Evolutionary conservation across 2,113 vertebrate genomes (phyloP).

Genomic region (Prochilodus magdalenae): DNA sequence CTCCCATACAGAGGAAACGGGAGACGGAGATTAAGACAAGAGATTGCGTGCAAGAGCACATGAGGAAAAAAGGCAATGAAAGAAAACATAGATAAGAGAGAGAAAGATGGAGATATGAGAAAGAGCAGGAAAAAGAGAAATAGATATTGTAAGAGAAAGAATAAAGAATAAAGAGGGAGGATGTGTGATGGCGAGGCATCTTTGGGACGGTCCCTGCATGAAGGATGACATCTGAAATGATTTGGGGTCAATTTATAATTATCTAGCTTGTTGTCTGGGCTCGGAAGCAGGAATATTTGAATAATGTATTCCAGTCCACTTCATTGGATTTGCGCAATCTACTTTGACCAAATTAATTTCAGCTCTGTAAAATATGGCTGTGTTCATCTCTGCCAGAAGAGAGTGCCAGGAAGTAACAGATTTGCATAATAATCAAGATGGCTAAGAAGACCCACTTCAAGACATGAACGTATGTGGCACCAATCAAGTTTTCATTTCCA

Average conservation of each 20-base stretch:
- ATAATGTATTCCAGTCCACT: constrained; percentile 42
- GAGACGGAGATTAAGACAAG: too few species aligned
- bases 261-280: background rate
- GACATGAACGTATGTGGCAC: constrained; percentile 45
- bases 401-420: constrained; percentile 46
- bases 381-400: constrained; percentile 42
- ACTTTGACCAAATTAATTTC: constrained; percentile 54
- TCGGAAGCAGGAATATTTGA: constrained; percentile 30
- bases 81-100: too few species aligned
- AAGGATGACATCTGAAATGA: constrained; percentile 24
- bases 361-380: constrained; percentile 50
- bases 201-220: background rate
- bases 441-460: constrained; percentile 39
- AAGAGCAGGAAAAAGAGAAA: background rate
- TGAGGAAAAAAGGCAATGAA: too few species aligned
- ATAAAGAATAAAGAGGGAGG: too few species aligned
- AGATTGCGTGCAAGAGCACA: too few species aligned
- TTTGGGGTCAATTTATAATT: constrained; percentile 30
- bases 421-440: constrained; percentile 54
- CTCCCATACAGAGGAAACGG: too few species aligned
- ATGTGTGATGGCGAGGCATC: background rate
- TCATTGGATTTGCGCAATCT: constrained; percentile 47
- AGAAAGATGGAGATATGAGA: too few species aligned
- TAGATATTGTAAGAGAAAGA: background rate
- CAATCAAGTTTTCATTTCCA: constrained; percentile 33